Evolutionary conservation across 2,888 invertebrate species (phyloP).

Genomic region (Cheilosia impressa): DNA sequence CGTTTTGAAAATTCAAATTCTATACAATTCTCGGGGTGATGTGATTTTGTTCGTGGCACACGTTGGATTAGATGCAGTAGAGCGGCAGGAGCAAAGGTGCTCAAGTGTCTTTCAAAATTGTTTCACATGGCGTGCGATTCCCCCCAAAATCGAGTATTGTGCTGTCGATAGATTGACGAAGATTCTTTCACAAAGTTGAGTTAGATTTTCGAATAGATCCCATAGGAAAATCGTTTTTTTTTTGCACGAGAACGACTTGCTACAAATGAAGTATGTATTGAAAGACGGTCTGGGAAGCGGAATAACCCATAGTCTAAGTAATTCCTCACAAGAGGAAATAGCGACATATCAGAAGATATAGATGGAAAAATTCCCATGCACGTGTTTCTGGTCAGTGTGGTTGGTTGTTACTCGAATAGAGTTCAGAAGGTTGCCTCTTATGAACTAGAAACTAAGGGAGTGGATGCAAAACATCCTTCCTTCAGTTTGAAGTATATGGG

Average conservation of each 20-base stretch:
- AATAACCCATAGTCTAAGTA: too few relatives aligned
- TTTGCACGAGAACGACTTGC: background rate
- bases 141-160: slow-evolving; percentile 24
- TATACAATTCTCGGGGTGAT: slow-evolving; percentile 43
- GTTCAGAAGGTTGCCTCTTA: too few relatives aligned
- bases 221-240: slow-evolving; percentile 10
- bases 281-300: too few relatives aligned
- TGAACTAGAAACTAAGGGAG: too few relatives aligned
- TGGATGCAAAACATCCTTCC: too few relatives aligned
- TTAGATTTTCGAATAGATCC: background rate
- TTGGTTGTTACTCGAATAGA: too few relatives aligned
- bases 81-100: slow-evolving; percentile 7
- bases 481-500: too few relatives aligned
- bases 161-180: slow-evolving; percentile 51
- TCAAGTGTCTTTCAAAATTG: slow-evolving; percentile 29
- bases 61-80: background rate
- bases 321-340: too few relatives aligned
- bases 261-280: background rate
- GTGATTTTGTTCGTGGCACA: slow-evolving; percentile 31
- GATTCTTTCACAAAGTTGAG: slow-evolving; percentile 23
- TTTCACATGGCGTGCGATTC: slow-evolving; percentile 44
- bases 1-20: slow-evolving; percentile 65
- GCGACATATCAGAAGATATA: too few relatives aligned
- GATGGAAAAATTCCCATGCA: too few relatives aligned
- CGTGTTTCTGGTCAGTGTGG: too few relatives aligned